Evolutionary conservation across 1,140 invertebrate species (phyloP).

Genomic region (Psix sp.): DNA sequence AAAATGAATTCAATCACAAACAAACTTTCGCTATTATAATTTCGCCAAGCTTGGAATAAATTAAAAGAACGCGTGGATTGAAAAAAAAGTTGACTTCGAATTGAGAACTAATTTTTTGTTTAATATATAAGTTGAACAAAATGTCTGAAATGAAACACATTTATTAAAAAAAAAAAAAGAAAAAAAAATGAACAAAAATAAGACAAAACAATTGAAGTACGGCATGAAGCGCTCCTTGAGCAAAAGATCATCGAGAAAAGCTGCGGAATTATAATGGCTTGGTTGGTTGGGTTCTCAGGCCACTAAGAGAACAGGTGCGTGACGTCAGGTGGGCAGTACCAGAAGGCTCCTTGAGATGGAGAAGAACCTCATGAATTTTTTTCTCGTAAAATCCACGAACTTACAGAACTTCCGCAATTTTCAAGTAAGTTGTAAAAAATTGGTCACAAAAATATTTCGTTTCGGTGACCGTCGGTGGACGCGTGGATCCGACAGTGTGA

Average conservation of each 20-base stretch:
- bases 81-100: not conserved
- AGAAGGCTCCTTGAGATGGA: constrained; percentile 69
- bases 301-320: constrained; percentile 74
- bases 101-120: no score
- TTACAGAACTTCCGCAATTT: constrained; percentile 60
- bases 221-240: constrained; percentile 63
- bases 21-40: no score
- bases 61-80: not conserved
- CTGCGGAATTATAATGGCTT: constrained; percentile 65
- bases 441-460: constrained; percentile 16
- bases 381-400: constrained; percentile 61
- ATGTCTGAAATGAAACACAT: constrained; percentile 16
- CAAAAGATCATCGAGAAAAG: constrained; percentile 66
- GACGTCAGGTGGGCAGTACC: constrained; percentile 76
- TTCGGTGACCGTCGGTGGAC: not conserved
- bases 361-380: constrained; percentile 61
- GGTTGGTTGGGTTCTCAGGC: constrained; percentile 64
- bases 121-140: no score
- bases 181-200: constrained; percentile 50
- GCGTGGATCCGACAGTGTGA: no score
- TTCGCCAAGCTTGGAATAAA: no score
- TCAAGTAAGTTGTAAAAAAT: constrained; percentile 43
- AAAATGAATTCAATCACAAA: no score
- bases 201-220: constrained; percentile 58
- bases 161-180: constrained; percentile 20